Evolutionary conservation across 1,140 invertebrate genomes (phyloP).

Genomic region (Steinernema feltiae): DNA sequence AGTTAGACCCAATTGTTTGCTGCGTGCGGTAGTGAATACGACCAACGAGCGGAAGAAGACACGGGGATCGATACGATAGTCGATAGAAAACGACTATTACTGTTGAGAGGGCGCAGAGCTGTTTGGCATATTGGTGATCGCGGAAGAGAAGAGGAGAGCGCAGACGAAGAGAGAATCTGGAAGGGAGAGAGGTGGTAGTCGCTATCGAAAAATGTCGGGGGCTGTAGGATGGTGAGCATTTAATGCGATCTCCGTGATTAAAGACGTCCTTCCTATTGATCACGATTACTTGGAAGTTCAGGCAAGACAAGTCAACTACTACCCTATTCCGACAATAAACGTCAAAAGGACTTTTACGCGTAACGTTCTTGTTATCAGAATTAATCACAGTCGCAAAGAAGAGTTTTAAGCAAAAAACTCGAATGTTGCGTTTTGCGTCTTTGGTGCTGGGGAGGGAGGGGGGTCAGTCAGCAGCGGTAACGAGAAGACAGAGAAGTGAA

Average conservation of each 20-base stretch:
- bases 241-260: slow-evolving; percentile 5
- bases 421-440: no score
- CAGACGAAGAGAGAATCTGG: slow-evolving; percentile 15
- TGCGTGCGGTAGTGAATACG: not conserved
- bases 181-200: not conserved
- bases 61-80: slow-evolving; percentile 9
- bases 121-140: slow-evolving; percentile 4
- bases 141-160: not conserved
- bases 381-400: no score
- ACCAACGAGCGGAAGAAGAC: not conserved
- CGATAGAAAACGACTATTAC: slow-evolving; percentile 14
- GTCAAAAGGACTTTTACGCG: no score
- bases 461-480: no score
- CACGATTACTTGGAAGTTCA: not conserved
- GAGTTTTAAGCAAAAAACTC: no score
- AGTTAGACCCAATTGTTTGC: slow-evolving; percentile 15
- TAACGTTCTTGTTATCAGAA: no score
- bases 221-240: not conserved
- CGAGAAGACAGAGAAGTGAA: no score
- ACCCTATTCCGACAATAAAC: no score
- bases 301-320: no score
- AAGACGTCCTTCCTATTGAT: not conserved
- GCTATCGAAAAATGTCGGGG: slow-evolving; percentile 7
- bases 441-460: no score
- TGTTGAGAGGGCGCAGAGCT: slow-evolving; percentile 6